Percentiles rank a stretch among this genome's conserved stretches.
Conservation (phyloP, 2,888 invertebrate genomes). For the Tachina lurida region DNA sequence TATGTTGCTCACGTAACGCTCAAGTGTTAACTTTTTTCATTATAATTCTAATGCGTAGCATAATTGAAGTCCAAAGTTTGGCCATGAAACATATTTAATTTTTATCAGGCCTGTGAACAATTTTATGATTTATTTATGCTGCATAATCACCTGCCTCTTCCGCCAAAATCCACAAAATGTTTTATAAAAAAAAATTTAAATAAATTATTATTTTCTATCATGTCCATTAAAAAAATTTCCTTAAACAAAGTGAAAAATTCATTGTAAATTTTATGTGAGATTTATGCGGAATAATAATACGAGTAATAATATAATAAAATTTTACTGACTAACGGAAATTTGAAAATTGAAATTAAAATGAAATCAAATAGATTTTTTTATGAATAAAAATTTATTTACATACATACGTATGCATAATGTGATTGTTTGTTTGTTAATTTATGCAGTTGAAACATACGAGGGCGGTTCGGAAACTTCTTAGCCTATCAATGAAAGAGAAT, state of each 20-base stretch:
- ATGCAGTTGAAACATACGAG: constrained; percentile 15
- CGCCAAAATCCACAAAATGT: not conserved
- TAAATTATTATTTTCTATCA: constrained; percentile 13
- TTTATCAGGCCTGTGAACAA: not conserved
- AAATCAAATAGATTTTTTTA: constrained; percentile 4
- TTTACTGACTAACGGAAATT: constrained; percentile 21
- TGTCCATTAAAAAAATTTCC: constrained; percentile 12
- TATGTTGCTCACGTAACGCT: too few species aligned
- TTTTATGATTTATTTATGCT: constrained; percentile 5
- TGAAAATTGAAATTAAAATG: constrained; percentile 11
- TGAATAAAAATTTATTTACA: not conserved
- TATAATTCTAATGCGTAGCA: not conserved
- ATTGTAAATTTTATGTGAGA: constrained; percentile 13
- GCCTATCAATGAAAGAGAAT: too few species aligned
- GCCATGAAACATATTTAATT: not conserved
- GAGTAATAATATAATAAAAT: not conserved
- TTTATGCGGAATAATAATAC: constrained; percentile 42
- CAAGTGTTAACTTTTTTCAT: not conserved
- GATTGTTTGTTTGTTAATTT: not conserved
- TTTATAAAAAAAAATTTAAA: not conserved
- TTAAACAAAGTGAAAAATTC: constrained; percentile 34
- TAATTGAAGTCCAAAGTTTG: not conserved
- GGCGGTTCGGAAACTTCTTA: too few species aligned
- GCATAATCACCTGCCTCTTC: not conserved
- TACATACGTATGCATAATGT: not conserved